These are phyloP conservation scores for Myocastor coypus DNA, from an alignment of 2,113 vertebrate species.

Conservation along the genomic window DNA sequence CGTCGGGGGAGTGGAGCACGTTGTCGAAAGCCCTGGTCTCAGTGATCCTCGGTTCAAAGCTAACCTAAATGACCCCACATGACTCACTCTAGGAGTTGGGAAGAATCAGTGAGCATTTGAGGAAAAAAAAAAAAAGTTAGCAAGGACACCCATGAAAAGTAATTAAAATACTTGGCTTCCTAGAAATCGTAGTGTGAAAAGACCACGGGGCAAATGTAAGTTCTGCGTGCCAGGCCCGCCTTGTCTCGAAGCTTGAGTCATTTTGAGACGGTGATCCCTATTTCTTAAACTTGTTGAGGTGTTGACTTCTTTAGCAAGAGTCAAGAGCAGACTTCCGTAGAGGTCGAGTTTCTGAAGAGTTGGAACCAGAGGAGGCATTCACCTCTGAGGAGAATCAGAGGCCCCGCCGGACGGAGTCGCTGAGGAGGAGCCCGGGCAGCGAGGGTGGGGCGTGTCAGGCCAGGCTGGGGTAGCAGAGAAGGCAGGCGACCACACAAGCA, in stretches of 20 bases:
- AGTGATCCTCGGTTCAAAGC: not conserved
- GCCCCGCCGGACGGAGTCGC: not conserved
- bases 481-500: not conserved
- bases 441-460: not conserved
- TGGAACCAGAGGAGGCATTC: not conserved
- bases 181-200: not conserved
- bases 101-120: not conserved
- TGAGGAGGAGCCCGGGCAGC: not conserved
- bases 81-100: not conserved
- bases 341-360: not conserved
- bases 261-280: not conserved
- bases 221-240: not conserved
- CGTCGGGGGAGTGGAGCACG: not conserved
- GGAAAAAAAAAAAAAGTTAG: not conserved
- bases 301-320: not conserved
- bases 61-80: not conserved
- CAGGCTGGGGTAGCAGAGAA: not conserved
- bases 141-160: not conserved
- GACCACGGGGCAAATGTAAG: not conserved
- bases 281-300: not conserved
- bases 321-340: not conserved
- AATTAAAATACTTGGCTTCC: constrained; percentile 34
- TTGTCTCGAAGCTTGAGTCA: not conserved
- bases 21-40: not conserved
- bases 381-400: not conserved